Base-by-base conservation (phyloP, 2,888 invertebrate genomes). In the Macaria notata region DNA sequence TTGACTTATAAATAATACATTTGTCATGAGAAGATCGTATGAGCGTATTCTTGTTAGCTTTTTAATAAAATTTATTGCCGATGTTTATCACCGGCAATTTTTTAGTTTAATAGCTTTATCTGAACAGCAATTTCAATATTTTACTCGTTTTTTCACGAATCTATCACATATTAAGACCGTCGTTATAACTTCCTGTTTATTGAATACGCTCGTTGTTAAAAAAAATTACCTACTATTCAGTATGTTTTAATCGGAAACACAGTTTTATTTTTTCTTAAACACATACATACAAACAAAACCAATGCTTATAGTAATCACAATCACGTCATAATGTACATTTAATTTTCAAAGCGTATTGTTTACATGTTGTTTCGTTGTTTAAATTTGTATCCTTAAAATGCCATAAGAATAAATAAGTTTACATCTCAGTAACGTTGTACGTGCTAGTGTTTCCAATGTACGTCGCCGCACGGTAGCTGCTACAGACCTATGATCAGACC, bases 391-490 rank as follows among this genome's bases (percentile, higher is more conserved):
- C 69, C 62, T 78, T 73, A 73, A 64, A 72, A 71, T 61, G 65
- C 64, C 56, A 67, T 71, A 67, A 62, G 59, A 65, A 70, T 66
- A 70, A 69, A 74, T 63, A 64, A 65, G 63, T 63, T 73, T 76
- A 75, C 76, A 78, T 76, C 79, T 76, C 77, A 76, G 72, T 72
- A 77, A 78, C 73, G 72, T 62, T 64, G 71, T 73, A 81, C 88
- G 88, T 88, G 88, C 86, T 77, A 70, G 69, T 79, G 79, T 84
- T 85, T 72, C 70, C 61, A 66, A 80, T 75, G 62, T 63, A 56
- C 54, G 54, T 61, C 71, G 67, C 68, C 71, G 70, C 75, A 87
- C 89, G 75, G 89, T 88, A 89, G 89, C 88, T 70, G 68, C 75
- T 68, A 68, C 65, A 68, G 51, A 68, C 55, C 66, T 65, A 68